Percentiles rank a stretch among this genome's conserved stretches.
Conservation (phyloP, 2,888 invertebrate species). For the Leptogaster cylindrica region DNA sequence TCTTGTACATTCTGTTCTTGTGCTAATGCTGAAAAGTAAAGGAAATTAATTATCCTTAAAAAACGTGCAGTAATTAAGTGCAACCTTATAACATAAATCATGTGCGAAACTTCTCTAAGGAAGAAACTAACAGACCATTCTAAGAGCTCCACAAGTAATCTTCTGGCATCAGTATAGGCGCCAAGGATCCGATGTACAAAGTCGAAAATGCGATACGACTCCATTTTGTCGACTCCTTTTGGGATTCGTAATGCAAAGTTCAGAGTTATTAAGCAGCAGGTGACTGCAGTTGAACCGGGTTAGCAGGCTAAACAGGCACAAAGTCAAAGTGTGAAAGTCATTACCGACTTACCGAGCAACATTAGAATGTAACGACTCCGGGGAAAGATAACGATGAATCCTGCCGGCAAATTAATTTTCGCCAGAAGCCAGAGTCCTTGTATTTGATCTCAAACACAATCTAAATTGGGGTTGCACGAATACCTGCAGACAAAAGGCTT, state of each 20-base stretch:
- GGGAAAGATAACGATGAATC: not conserved
- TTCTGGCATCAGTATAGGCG: no score
- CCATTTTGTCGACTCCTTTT: not conserved
- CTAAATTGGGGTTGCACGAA: conserved; percentile 1
- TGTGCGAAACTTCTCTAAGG: not conserved
- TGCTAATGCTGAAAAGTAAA: no score
- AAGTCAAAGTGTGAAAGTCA: conserved; percentile 25
- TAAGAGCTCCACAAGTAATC: not conserved
- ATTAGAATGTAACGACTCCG: conserved; percentile 4
- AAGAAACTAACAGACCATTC: not conserved
- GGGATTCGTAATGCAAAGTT: not conserved
- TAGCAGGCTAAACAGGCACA: conserved; percentile 6
- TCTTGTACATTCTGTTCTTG: no score
- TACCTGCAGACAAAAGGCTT: conserved; percentile 1
- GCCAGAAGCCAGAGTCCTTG: conserved; percentile 7
- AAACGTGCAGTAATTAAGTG: not conserved
- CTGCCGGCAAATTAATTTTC: conserved; percentile 9
- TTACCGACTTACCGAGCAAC: not conserved
- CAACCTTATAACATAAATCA: conserved; percentile 6
- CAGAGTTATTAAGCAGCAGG: conserved; percentile 6
- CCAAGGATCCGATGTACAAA: not conserved
- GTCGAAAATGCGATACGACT: conserved; percentile 3
- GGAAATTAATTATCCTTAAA: no score
- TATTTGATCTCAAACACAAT: conserved; percentile 1
- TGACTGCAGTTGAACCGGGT: conserved; percentile 11